These are phyloP conservation scores for Tipula unca DNA, from an alignment of 2,888 invertebrate species.

Conservation along the genomic window DNA sequence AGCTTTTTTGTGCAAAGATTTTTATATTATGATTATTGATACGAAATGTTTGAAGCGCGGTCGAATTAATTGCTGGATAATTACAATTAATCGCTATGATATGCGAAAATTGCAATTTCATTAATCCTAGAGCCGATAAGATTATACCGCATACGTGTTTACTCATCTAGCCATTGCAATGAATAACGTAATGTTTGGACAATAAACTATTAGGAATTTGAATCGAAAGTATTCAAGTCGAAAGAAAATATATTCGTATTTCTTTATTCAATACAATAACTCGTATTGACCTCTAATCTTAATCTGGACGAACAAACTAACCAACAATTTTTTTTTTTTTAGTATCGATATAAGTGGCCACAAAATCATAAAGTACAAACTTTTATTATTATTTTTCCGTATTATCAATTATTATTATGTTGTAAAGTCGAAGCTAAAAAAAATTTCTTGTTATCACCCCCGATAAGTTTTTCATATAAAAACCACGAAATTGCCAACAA, in stretches of 20 bases:
- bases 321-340: neutral
- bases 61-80: neutral
- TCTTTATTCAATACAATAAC: neutral
- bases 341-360: neutral
- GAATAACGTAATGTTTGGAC: neutral
- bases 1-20: neutral
- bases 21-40: neutral
- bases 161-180: neutral
- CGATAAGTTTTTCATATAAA: neutral
- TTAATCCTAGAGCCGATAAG: neutral
- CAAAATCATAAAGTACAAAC: neutral
- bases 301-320: neutral
- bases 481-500: neutral
- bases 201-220: neutral
- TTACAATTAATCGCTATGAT: neutral
- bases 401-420: neutral
- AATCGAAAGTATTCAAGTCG: neutral
- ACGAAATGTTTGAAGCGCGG: neutral
- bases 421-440: neutral
- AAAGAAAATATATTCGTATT: neutral
- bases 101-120: neutral
- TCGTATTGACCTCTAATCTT: neutral
- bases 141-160: neutral
- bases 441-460: neutral
- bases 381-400: neutral